Evolutionary conservation across 2,888 invertebrate species (phyloP), one percentile per base, ranked within the genome.

Genomic region (Macrosiphum euphorbiae): DNA sequence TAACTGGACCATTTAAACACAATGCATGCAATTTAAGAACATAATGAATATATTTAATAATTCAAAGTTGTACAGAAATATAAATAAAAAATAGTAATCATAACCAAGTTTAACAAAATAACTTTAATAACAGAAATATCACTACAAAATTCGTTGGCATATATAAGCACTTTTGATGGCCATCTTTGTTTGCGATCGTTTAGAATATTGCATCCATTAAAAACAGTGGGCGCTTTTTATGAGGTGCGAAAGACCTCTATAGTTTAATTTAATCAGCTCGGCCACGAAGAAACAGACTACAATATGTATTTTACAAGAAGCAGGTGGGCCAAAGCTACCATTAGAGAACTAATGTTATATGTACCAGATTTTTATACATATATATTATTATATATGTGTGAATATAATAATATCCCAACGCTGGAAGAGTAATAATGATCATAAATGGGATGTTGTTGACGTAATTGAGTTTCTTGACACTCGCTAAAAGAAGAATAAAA

Each of bases 221-320:
- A 88, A 88, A 88, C 55, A 88, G n/a, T 88, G 52, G 20, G 52
- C 35, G 86, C 35, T 88, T 52, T 88, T 88, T 88, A 88, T 88
- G 52, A n/a, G 52, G 88, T 52, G 88, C 52, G 20, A 52, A 88
- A 52, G 35, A 88, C 50, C 88, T 52, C 16, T 28, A 20, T 52
- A 88, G 52, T 52, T 35, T 52, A 52, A 88, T 88, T 88, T 52
- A 88, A 88, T 88, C 88, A 88, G 88, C 88, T 88, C 52, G 24
- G 52, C n/a, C 52, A 52, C 88, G 35, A 52, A 55, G 24, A 35
- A 88, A 88, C 55, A 35, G 8, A 78, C 78, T 78, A 86, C 86
- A 44, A 47, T 44, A 86, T 28, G 44, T 86, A 86, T 86, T 86
- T 86, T 86, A 86, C 44, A 86, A 86, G 86, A 86, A 86, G 47